Conservation (phyloP, 1,140 invertebrate genomes). For the Drosophila saltans region DNA sequence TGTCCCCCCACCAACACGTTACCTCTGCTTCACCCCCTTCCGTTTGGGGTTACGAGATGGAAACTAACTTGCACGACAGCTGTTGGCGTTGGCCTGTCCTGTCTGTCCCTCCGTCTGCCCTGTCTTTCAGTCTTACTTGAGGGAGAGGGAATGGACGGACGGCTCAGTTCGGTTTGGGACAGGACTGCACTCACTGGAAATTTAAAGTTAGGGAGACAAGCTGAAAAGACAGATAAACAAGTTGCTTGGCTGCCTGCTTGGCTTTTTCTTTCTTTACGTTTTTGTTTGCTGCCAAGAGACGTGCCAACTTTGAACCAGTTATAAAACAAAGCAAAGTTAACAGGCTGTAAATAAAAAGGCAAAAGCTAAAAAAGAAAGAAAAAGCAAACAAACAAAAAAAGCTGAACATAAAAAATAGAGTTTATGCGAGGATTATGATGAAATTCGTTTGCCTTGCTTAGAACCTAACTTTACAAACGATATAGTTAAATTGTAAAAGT, state of each 20-base stretch:
- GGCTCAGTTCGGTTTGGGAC: neutral
- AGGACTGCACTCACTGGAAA: slow-evolving; percentile 39
- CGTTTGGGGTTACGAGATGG: slow-evolving; percentile 40
- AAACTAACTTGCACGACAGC: slow-evolving; percentile 68
- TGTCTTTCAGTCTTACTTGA: slow-evolving; percentile 39
- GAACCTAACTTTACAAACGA: neutral
- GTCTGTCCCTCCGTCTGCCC: slow-evolving; percentile 2
- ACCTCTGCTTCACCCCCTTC: neutral
- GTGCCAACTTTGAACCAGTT: slow-evolving; percentile 79
- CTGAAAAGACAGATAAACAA: slow-evolving; percentile 76
- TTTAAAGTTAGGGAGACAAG: slow-evolving; percentile 54
- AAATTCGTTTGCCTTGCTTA: slow-evolving; percentile 75
- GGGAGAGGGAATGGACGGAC: slow-evolving; percentile 26
- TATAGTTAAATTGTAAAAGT: neutral
- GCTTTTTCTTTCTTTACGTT: slow-evolving; percentile 33
- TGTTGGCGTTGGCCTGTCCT: slow-evolving; percentile 70
- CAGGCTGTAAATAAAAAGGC: slow-evolving; percentile 56
- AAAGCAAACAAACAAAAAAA: neutral
- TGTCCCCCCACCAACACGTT: neutral
- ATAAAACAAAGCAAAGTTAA: slow-evolving; percentile 68
- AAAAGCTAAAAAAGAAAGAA: neutral
- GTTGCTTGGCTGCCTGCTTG: slow-evolving; percentile 39
- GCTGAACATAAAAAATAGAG: neutral
- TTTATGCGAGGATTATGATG: slow-evolving; percentile 52
- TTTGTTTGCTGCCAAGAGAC: slow-evolving; percentile 52